These are phyloP conservation scores for Plectus sambesii DNA, from an alignment of 1,140 invertebrate species.

Conservation along the genomic window DNA sequence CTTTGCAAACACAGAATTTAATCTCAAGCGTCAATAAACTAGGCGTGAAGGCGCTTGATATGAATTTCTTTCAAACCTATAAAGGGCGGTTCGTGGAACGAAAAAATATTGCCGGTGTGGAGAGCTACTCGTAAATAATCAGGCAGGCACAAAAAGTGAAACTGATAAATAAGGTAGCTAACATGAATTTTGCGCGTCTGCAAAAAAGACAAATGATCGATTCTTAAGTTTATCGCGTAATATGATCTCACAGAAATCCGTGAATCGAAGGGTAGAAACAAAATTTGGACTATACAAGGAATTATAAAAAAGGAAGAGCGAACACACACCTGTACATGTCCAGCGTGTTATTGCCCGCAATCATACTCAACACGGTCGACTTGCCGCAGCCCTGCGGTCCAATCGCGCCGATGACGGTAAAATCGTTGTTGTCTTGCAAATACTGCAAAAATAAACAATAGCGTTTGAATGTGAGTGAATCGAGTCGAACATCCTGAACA, in stretches of 20 bases:
- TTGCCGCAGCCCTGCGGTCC: slow-evolving; percentile 34
- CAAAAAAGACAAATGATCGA: too few relatives aligned
- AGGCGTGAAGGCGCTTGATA: background rate
- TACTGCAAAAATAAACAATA: background rate
- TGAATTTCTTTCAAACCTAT: background rate
- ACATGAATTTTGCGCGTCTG: too few relatives aligned
- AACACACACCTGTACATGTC: slow-evolving; percentile 33
- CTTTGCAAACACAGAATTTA: background rate
- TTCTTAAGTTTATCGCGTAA: too few relatives aligned
- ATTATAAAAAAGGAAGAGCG: too few relatives aligned
- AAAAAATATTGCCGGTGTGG: too few relatives aligned
- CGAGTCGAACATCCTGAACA: background rate
- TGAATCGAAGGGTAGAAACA: too few relatives aligned
- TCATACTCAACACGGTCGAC: slow-evolving; percentile 38
- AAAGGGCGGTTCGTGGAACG: too few relatives aligned
- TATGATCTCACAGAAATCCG: too few relatives aligned
- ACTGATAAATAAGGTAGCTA: too few relatives aligned
- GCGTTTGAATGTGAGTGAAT: background rate
- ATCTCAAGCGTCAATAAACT: background rate
- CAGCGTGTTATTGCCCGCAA: slow-evolving; percentile 36
- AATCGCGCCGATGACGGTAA: slow-evolving; percentile 33
- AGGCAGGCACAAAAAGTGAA: too few relatives aligned
- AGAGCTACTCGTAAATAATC: too few relatives aligned
- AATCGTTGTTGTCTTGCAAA: slow-evolving; percentile 23
- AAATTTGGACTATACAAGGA: too few relatives aligned